phyloP scores from a whole-genome alignment of 2,113 vertebrate species.

The Mesoclemmys tuberculata region DNA sequence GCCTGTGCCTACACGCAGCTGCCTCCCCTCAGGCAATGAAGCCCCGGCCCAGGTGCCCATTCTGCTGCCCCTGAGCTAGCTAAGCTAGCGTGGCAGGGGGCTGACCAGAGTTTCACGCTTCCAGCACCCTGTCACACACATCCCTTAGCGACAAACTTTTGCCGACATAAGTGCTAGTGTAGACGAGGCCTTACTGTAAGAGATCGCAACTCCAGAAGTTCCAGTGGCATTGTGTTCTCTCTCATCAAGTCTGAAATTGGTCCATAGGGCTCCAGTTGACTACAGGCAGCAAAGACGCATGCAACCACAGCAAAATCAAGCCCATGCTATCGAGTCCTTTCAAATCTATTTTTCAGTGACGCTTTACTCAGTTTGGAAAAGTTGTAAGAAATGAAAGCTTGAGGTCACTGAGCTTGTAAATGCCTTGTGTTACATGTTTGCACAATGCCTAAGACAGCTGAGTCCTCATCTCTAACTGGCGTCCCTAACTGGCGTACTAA shows the following conservation, averaged over 20 bases:
- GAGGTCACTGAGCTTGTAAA: not conserved
- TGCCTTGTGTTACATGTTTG: not conserved
- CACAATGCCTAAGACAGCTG: not conserved
- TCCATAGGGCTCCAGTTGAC: not conserved
- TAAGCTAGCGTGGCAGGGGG: too few species aligned
- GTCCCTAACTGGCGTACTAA: too few species aligned
- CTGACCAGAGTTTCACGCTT: too few species aligned
- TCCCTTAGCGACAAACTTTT: too few species aligned
- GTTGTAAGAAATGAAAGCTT: not conserved
- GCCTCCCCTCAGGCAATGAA: too few species aligned
- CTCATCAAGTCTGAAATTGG: not conserved
- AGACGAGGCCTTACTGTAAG: not conserved
- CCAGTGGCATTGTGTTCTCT: not conserved
- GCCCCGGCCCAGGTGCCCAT: too few species aligned
- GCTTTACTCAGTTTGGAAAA: not conserved
- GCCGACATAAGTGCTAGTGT: too few species aligned
- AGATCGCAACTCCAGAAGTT: not conserved
- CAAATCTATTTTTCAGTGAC: too few species aligned
- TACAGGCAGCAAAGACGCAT: not conserved
- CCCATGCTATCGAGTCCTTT: not conserved
- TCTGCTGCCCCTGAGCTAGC: too few species aligned
- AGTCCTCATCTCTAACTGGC: not conserved
- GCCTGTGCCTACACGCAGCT: too few species aligned
- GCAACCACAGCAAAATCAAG: not conserved
- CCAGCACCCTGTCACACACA: too few species aligned